These are phyloP conservation scores for human DNA, from an alignment of 2,113 vertebrate species.

Conservation along the genomic window GRCh38 chr2:216656001-216656500, in stretches of 20 bases:
- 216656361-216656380: background rate
- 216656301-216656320: rapidly evolving
- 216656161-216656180: background rate
- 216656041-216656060: background rate
- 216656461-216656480: background rate
- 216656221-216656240: background rate
- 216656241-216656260: background rate
- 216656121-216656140: background rate
- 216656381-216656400: too few relatives aligned
- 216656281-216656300: background rate
- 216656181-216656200: background rate
- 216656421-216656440: background rate
- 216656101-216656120: rapidly evolving
- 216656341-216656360: background rate
- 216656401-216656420: background rate
- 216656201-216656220: background rate
- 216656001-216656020: background rate
- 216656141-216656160: background rate
- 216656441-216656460: background rate
- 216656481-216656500: background rate
- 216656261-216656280: too few relatives aligned
- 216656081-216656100: background rate
- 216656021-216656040: background rate
- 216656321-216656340: background rate
- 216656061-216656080: background rate